Evolutionary conservation across 2,797 vertebrate species (phyloP), one percentile per base, ranked within the genome.

Genomic region (Clamator glandarius): DNA sequence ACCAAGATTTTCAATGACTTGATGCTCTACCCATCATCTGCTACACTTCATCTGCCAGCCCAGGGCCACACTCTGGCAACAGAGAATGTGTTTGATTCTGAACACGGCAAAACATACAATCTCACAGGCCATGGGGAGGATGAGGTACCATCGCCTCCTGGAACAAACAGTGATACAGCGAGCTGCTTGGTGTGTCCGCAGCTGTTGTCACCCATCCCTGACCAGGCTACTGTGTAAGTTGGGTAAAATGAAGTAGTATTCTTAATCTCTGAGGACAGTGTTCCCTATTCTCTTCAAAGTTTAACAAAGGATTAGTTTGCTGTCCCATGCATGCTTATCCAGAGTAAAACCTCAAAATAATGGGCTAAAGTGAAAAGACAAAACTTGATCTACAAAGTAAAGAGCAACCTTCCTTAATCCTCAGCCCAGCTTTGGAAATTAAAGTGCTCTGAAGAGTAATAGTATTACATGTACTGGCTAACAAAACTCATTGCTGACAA

Each of bases 121-220:
- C 72, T 58, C 0, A 0, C 17, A 21, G 20, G 5, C 19, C 13
- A 1, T 2, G 20, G 35, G 28, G 25, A 58, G 39, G 44, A 72
- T 36, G 36, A 84, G 20, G 14, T 51, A 44, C 31, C 19, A 3
- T 62, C 58, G 35, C 39, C 17, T 39, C 55, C 67, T 11, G n/a
- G 63, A 62, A 36, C 55, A 57, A 74, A 69, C 11, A 59, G 58
- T 0, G 1, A 54, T 25, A 28, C 28, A 61, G 2, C 1, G 3
- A 79, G 33, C 11, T 39, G 52, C 52, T 66, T 3, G 2, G 39
- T 6, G 6, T 12, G 0, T 17, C 72, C 42, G 16, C 48, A 84
- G 52, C 36, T 12, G 6, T 26, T 3, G 1, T 29, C 28, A 76
- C 44, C 78, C 33, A 10, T 54, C 36, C 25, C 59, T 59, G 48